phyloP scores from a whole-genome alignment of 2,113 vertebrate genomes.

The Orthonyx spaldingii region DNA sequence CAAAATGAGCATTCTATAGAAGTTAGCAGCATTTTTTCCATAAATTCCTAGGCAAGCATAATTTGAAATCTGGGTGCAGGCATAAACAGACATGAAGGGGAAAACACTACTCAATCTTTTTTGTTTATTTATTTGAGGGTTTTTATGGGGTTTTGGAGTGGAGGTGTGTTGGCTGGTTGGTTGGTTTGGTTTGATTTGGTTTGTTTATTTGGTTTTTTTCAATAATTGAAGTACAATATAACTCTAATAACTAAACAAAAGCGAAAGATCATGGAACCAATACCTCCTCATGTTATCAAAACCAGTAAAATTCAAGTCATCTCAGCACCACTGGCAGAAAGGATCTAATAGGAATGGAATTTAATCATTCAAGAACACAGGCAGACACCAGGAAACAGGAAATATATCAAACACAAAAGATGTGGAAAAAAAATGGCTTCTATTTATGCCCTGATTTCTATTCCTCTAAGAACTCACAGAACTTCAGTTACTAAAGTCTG shows the following conservation, averaged over 20 bases:
- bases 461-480: background rate
- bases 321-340: background rate
- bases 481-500: background rate
- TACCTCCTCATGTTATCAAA: background rate
- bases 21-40: background rate
- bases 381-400: background rate
- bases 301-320: background rate
- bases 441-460: background rate
- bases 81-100: background rate
- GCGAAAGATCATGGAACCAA: background rate
- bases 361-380: background rate
- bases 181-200: background rate
- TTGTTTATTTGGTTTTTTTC: background rate
- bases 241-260: background rate
- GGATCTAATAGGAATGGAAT: background rate
- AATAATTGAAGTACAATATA: background rate
- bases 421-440: background rate
- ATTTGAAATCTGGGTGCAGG: background rate
- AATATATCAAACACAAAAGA: background rate
- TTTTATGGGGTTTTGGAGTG: background rate
- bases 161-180: rapidly evolving
- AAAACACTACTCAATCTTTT: background rate
- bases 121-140: background rate
- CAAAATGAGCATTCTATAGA: background rate
- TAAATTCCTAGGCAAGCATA: background rate